Evolutionary conservation across 92 coral and sea anemone species (phyloP).

Genomic region (Anthopleura xanthogrammica): DNA sequence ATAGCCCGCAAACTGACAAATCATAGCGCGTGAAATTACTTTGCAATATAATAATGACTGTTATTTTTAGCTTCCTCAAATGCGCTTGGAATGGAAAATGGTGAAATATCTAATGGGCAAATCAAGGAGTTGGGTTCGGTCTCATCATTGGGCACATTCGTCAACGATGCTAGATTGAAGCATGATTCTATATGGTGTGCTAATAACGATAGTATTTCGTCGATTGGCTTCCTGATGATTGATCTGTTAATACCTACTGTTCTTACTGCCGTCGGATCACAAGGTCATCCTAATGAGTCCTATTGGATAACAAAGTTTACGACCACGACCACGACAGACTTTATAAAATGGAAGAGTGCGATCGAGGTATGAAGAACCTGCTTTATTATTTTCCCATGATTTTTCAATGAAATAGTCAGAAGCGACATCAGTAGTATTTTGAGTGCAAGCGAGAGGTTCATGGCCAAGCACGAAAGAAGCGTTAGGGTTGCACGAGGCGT

Average conservation of each 20-base stretch:
- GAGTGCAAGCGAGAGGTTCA: no score
- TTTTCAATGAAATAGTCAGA: no score
- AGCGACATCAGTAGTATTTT: no score
- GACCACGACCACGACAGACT: not conserved
- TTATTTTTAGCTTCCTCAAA: no score
- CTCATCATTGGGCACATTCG: not conserved
- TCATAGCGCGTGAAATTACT: no score
- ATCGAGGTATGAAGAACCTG: not conserved
- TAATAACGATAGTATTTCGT: not conserved
- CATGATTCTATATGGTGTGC: not conserved
- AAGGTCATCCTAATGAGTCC: not conserved
- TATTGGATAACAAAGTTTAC: not conserved
- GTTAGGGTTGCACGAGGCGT: no score
- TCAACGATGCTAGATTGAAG: not conserved
- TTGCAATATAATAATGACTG: no score
- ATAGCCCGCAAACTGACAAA: no score
- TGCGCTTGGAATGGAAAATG: not conserved
- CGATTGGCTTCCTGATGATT: not conserved
- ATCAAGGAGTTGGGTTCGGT: not conserved
- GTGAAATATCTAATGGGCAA: not conserved
- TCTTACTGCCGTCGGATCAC: not conserved
- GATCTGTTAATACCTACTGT: not conserved
- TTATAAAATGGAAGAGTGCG: not conserved
- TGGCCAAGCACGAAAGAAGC: no score
- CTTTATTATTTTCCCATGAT: not conserved